These are phyloP conservation scores for Podabrus alpinus DNA, from an alignment of 2,888 invertebrate species.

Conservation along the genomic window DNA sequence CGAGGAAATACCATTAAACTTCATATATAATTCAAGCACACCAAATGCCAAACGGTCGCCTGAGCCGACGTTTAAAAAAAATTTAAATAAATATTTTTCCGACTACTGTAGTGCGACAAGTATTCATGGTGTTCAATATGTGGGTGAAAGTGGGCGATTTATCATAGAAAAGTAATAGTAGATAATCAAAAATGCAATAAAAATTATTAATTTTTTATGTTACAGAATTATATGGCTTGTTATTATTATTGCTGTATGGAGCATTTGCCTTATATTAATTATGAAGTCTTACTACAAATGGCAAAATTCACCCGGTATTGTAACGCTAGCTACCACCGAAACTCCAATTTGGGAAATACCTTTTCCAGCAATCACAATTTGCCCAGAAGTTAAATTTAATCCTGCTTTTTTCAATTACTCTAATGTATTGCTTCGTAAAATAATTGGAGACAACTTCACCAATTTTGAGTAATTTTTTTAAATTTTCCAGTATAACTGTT, in stretches of 20 bases:
- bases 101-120: constrained; percentile 48
- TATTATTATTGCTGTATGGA: constrained; percentile 48
- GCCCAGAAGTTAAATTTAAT: constrained; percentile 27
- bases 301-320: constrained; percentile 72
- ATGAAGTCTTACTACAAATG: constrained; percentile 71
- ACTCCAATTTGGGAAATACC: constrained; percentile 66
- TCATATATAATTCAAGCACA: neutral
- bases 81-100: constrained; percentile 34
- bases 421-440: neutral
- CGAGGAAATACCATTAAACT: neutral
- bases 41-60: neutral
- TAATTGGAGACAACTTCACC: neutral
- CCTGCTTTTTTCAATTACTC: neutral
- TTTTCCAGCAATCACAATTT: constrained; percentile 39
- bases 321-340: constrained; percentile 72
- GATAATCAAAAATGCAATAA: neutral
- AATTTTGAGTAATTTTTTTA: neutral
- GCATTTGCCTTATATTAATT: constrained; percentile 63
- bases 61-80: constrained; percentile 3
- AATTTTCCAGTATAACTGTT: neutral
- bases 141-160: constrained; percentile 49
- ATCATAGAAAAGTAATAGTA: constrained; percentile 50
- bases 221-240: constrained; percentile 68
- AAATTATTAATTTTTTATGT: constrained; percentile 6
- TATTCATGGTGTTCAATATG: constrained; percentile 50